Base-by-base conservation (phyloP, 2,113 vertebrate species). In the Nanorana parkeri region DNA sequence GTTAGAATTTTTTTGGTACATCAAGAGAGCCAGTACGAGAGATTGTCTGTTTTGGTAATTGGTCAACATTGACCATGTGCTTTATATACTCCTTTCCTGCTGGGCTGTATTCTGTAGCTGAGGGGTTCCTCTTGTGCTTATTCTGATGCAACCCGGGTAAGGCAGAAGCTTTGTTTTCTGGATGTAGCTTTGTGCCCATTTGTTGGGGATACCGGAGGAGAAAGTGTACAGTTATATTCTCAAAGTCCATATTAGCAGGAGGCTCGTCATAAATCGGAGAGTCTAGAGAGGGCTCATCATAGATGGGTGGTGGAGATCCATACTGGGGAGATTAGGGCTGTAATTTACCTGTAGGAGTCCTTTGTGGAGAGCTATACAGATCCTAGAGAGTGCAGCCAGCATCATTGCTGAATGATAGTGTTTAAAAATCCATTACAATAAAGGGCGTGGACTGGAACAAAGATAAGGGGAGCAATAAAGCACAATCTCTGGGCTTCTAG, bases 71-170 rank as follows among this genome's bases (percentile, higher is more conserved):
- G 83, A 97, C 90, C 96, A 97, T 96, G 86, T 97, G 95, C 86
- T 95, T 96, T 87, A 96, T 96, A 84, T 95, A 96, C 74, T 96
- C 96, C 86, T 94, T 94, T 65, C 96, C 96, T 68, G 94, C 95
- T 11, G 94, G 95, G 86, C 95, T 96, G 82, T 96, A 96, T 65
- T 97, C 95, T 0, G 95, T 92, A 67, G 90, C 77, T 32, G 93
- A 93, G 4, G 93, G 90, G 54, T 90, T 94, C 84, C 91, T 92
- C 58, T 82, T 83, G 28, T 94, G 93, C 79, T 93, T 93, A 21
- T 91, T 91, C 19, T 91, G 85, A 47, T 91, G 91, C 68, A 89
- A 19, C 90, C 66, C 8, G 93, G 93, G 63, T 93, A 92, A 80
- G 93, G 95, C n/a, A 95, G 89, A 17, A 93, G 91, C 86, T 92